Evolutionary conservation across 2,888 invertebrate genomes (phyloP), one percentile per base, ranked within the genome.

Genomic region (Heliconius ismenius): DNA sequence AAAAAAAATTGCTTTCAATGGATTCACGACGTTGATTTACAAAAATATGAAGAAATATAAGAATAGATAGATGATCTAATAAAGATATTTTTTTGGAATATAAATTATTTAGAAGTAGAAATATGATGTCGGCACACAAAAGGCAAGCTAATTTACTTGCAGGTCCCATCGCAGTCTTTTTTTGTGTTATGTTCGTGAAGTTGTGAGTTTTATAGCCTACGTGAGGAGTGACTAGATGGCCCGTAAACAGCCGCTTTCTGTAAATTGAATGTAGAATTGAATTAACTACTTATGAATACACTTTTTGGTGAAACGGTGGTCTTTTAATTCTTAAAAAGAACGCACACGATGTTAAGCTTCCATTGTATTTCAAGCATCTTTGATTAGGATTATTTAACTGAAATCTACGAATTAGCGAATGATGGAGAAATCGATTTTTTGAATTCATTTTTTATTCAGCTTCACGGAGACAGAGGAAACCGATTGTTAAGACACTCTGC

Each of bases 121-220:
- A 75, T 73, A 65, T 75, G 80, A 75, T 67, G 81, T 81, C 83
- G 82, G 82, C 81, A 77, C 79, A 81, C 81, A 83, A 84, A 83
- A 84, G 83, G 81, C 81, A 86, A 84, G 86, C 87, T 89, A 89
- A 91, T 91, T 89, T 81, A 88, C 86, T 88, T 90, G 88, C 91
- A 86, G 81, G 86, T 82, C 85, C 82, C 83, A 86, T 83, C 84
- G 82, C 83, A 83, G 82, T 82, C 84, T 86, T 90, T 91, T 68
- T 92, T 92, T 91, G 90, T 90, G 84, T 85, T 75, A 86, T 87
- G 88, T 87, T 87, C 87, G 85, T 84, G 84, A 86, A 87, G 87
- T 87, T 85, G 85, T 86, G 85, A 85, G 86, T 86, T 89, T 91
- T 90, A 91, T 90, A 86, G 88, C 86, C 83, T 89, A 91, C 91